phyloP scores from a whole-genome alignment of 2,797 vertebrate species.

The Threskiornis aethiopicus region DNA sequence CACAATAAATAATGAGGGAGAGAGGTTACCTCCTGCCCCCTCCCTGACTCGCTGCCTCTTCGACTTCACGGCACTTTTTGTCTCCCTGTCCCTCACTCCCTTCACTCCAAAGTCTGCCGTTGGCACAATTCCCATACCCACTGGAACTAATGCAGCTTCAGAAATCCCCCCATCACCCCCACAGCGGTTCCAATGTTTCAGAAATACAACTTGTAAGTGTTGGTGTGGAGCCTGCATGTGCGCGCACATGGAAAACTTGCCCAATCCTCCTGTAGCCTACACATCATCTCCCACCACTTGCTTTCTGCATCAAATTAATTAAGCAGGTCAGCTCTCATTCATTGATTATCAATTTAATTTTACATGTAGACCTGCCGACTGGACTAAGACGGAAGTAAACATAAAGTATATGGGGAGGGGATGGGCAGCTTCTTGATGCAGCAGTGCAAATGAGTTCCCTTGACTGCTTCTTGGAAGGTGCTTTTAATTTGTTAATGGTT shows the following conservation, averaged over 20 bases:
- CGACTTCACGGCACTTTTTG: background rate
- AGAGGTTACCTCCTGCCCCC: background rate
- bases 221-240: background rate
- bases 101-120: background rate
- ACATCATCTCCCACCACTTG: background rate
- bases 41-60: background rate
- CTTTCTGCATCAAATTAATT: slow-evolving; percentile 70
- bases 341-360: slow-evolving; percentile 70
- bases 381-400: background rate
- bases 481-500: slow-evolving; percentile 41
- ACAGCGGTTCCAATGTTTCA: background rate
- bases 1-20: slow-evolving; percentile 25
- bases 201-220: slow-evolving; percentile 8
- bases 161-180: background rate
- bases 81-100: background rate
- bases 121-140: slow-evolving; percentile 50
- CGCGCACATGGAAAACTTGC: background rate
- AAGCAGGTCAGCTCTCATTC: slow-evolving; percentile 56
- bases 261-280: background rate
- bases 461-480: slow-evolving; percentile 8
- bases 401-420: background rate
- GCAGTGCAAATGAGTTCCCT: background rate
- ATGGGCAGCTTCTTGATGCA: background rate
- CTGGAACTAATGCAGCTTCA: slow-evolving; percentile 57
- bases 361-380: slow-evolving; percentile 5